Conservation (phyloP, 2,113 vertebrate species). For the Rhinopomastus cyanomelas region DNA sequence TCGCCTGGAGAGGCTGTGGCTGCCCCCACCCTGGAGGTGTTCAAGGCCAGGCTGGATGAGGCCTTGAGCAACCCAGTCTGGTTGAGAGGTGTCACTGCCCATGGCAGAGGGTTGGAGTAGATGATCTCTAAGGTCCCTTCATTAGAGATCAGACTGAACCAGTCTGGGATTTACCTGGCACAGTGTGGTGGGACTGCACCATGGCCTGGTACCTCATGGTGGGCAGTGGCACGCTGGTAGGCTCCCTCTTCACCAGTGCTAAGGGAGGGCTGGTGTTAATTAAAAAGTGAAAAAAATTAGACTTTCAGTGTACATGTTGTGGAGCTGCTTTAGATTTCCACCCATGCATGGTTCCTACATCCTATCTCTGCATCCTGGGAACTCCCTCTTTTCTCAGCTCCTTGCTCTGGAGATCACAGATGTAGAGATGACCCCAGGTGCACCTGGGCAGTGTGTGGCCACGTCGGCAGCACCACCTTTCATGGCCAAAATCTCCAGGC, state of each 20-base stretch:
- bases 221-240: accelerated
- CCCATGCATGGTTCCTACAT: background rate
- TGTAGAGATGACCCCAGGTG: background rate
- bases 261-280: background rate
- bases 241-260: background rate
- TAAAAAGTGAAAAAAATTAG: background rate
- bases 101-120: too few species aligned
- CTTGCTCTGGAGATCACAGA: background rate
- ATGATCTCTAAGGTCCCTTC: too few species aligned
- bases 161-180: background rate
- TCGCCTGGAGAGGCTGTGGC: too few species aligned
- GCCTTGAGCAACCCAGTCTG: too few species aligned
- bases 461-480: background rate
- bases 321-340: background rate
- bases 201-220: accelerated
- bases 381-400: background rate
- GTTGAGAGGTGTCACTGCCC: too few species aligned
- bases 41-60: too few species aligned
- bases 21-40: too few species aligned
- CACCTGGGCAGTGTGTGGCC: background rate
- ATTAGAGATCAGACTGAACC: too few species aligned
- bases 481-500: background rate
- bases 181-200: background rate
- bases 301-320: background rate
- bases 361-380: background rate